Base-by-base conservation (phyloP, 2,888 invertebrate genomes). In the Drosophila falleni region DNA sequence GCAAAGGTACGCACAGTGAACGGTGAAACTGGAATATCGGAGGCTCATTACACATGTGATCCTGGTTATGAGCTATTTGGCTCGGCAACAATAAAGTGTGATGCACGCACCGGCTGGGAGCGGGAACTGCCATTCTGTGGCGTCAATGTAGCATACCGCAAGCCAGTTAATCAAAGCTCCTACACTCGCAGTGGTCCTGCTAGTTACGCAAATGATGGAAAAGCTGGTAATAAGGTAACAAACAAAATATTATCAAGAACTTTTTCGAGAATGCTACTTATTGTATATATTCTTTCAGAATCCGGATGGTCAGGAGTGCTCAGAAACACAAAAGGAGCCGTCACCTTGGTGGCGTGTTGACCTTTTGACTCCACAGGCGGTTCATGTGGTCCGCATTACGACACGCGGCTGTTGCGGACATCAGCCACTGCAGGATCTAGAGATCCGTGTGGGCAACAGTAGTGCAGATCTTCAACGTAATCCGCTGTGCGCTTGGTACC, bases 311-410 rank as follows among this genome's bases (percentile, higher is more conserved):
- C 96, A 96, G 90, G 94, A 96, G 72, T 98, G 98, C 92, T 97
- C 97, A 0, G 97, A 98, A 93, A 98, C 98, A 0, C 96, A 96
- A 91, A 95, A 96, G 69, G 98, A 98, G 90, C 96, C 96, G 0
- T 97, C 97, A 23, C 98, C 98, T 0, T 98, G 97, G 97, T 98
- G 98, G 98, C 96, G 96, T 84, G 97, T 98, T 9, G 97, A 98
- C 91, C 93, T 98, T 49, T 94, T 98, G 41, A 94, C 96, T 64
- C 95, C 97, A 31, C 97, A 97, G 91, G 95, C 97, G 1, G 95
- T 98, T 58, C 95, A 96, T 90, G 97, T 97, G 41, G 96, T 98
- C 42, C 93, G 97, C 72, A 96, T 98, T 54, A 97, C 97, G 10
- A 97, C 97, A 0, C 94, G 93, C 6, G 93, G 93, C 23, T 93